Evolutionary conservation across 2,888 invertebrate genomes (phyloP), one percentile per base, ranked within the genome.

Genomic region (Synanthedon myopaeformis): DNA sequence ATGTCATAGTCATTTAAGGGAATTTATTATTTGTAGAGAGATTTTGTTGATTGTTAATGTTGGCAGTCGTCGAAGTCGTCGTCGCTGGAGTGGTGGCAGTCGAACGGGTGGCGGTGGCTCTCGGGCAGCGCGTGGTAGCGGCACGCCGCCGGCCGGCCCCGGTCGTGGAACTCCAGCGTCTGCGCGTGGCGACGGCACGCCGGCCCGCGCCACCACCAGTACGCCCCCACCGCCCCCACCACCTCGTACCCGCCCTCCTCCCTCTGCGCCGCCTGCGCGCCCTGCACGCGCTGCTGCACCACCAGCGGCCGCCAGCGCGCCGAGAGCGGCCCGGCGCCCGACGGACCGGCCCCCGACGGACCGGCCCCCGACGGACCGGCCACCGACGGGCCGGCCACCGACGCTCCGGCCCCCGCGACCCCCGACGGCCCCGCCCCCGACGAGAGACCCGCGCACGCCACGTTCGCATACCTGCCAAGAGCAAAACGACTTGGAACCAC

Each of bases 51-150:
- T 23, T 4, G 5, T 23, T 23, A 23, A 23, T 23, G 23, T 5
- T 23, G 23, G 23, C 23, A 23, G 23, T 23, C 84, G 11, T 89
- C 89, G 74, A 92, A 92, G 61, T 90, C 90, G 0, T 88, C 78
- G 75, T 92, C 92, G 69, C 90, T 17, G 49, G 12, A 19, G 49
- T 49, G 49, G 12, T 49, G 23, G 17, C 17, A 19, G 8, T 23
- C 56, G 56, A 58, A 49, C 57, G 55, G 57, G 49, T 58, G 57
- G 58, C 63, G 66, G 56, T 65, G 72, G 62, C 70, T 67, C 69
- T 72, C 74, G 41, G 74, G 74, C 67, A 73, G 69, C 65, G 65
- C 62, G 61, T 67, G 72, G 66, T 60, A 64, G 35, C 68, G 58
- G 66, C 69, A 66, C 53, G 59, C 54, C 54, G 62, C 55, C 41